Conservation (phyloP, 2,888 invertebrate species). For the Tetramorium bicarinatum region DNA sequence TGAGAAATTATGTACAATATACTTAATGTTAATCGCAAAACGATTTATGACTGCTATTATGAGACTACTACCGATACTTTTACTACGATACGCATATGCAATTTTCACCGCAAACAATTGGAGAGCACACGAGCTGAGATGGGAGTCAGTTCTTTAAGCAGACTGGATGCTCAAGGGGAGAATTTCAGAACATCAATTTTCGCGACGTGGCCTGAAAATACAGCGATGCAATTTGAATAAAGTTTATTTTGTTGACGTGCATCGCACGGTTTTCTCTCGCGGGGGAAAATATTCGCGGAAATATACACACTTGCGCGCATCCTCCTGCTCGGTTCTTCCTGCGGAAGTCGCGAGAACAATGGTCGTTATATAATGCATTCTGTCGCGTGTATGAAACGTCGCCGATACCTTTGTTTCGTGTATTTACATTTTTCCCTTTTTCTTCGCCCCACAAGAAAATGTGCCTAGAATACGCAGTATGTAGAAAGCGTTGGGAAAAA, state of each 20-base stretch:
- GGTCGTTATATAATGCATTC: slow-evolving; percentile 62
- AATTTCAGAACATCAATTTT: slow-evolving; percentile 45
- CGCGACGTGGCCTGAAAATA: neutral
- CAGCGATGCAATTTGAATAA: slow-evolving; percentile 32
- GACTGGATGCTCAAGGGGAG: neutral
- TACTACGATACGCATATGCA: neutral
- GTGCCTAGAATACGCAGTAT: neutral
- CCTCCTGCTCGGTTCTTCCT: slow-evolving; percentile 59
- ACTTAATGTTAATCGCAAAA: neutral
- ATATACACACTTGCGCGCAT: slow-evolving; percentile 46
- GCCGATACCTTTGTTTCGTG: slow-evolving; percentile 33
- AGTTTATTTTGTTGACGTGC: neutral
- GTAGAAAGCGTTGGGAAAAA: slow-evolving; percentile 7
- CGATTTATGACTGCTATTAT: neutral
- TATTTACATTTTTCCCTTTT: slow-evolving; percentile 41
- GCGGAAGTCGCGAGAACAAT: slow-evolving; percentile 64
- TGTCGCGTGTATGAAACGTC: slow-evolving; percentile 35
- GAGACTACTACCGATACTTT: slow-evolving; percentile 12
- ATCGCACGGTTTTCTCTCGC: slow-evolving; percentile 17
- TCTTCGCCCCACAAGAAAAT: neutral
- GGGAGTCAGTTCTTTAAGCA: neutral
- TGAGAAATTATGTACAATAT: neutral
- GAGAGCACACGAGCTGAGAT: neutral
- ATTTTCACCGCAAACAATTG: slow-evolving; percentile 38
- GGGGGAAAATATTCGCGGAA: slow-evolving; percentile 47